Base-by-base conservation (phyloP, 2,113 vertebrate genomes). In the Gopherus flavomarginatus region DNA sequence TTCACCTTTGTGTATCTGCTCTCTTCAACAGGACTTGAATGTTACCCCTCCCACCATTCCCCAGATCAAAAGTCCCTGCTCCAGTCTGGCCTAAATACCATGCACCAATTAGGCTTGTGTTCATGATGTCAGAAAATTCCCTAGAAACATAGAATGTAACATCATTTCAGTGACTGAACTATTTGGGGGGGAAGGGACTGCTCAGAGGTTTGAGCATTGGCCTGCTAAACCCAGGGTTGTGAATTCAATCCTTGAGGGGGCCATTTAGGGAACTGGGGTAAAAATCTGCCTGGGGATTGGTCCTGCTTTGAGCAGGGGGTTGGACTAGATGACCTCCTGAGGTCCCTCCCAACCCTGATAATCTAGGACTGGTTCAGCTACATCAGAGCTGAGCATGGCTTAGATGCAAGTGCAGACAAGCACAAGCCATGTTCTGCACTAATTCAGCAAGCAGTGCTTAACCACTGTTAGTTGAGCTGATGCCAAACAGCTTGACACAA, bases 121-220 rank as follows among this genome's bases (percentile, higher is more conserved):
- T 0, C 0, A 2, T 0, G 1, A 26, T 49, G 14, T 26, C 29
- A 44, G 2, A 3, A 65, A 91, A 47, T 62, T 79, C 54, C 54
- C 52, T 44, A 89, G 27, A 57, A 42, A 91, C 29, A 81, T 3
- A 78, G 35, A 26, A 31, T 38, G 85, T 22, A 89, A 75, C 29
- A 72, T 72, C 52, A 86, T 75, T 90, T 88, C 81, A 84, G 47
- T 50, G 69, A 88, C 8, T 52, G 52, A 49, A 49, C 3, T 49
- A 49, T 49, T 49, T 11, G 47, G 3, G 47, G 47, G 47, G 47
- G 47, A n/a, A 49, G 47, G 10, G 3, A 49, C 11, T 11, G 10
- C 47, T 49, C 47, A 49, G 47, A 11, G 47, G 10, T 49, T 49
- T 49, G 47, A 11, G 10, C 10, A 49, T 49, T 49, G 47, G 47